Evolutionary conservation across 1,140 invertebrate genomes (phyloP).

Genomic region (Drosophila albomicans): DNA sequence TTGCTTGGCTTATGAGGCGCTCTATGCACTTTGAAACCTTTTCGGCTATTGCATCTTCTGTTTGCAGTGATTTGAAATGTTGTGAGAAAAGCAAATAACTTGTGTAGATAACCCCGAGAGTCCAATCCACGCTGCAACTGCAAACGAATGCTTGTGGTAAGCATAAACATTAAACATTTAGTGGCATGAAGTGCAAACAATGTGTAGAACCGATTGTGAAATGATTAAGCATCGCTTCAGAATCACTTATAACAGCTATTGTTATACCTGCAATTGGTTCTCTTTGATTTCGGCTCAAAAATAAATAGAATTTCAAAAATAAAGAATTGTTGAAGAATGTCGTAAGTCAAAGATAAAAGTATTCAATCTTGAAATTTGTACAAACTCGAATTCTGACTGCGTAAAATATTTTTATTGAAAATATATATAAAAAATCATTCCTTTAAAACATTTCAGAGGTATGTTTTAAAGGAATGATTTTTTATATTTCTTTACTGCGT

Average conservation of each 20-base stretch:
- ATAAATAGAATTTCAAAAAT: too few relatives aligned
- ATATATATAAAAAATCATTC: too few relatives aligned
- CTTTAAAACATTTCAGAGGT: too few relatives aligned
- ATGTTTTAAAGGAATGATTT: too few relatives aligned
- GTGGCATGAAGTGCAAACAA: slow-evolving; percentile 10
- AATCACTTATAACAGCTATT: slow-evolving; percentile 5
- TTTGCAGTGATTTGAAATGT: slow-evolving; percentile 70
- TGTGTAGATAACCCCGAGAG: slow-evolving; percentile 17
- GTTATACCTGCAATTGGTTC: neutral
- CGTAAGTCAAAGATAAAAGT: too few relatives aligned
- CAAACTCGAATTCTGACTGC: too few relatives aligned
- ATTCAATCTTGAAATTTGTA: too few relatives aligned
- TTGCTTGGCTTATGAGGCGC: slow-evolving; percentile 19
- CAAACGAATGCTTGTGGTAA: slow-evolving; percentile 17
- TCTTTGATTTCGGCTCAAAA: too few relatives aligned
- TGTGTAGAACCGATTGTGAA: neutral
- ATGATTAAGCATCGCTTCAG: neutral
- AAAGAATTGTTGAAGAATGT: too few relatives aligned
- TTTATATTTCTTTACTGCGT: too few relatives aligned
- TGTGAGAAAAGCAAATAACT: slow-evolving; percentile 78
- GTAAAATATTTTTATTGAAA: too few relatives aligned
- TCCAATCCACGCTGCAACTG: slow-evolving; percentile 2
- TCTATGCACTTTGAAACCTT: slow-evolving; percentile 49
- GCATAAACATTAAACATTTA: slow-evolving; percentile 8
- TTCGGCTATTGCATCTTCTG: slow-evolving; percentile 49